Conservation (phyloP, 2,797 vertebrate genomes). For the Notoglanidium macrostoma region DNA sequence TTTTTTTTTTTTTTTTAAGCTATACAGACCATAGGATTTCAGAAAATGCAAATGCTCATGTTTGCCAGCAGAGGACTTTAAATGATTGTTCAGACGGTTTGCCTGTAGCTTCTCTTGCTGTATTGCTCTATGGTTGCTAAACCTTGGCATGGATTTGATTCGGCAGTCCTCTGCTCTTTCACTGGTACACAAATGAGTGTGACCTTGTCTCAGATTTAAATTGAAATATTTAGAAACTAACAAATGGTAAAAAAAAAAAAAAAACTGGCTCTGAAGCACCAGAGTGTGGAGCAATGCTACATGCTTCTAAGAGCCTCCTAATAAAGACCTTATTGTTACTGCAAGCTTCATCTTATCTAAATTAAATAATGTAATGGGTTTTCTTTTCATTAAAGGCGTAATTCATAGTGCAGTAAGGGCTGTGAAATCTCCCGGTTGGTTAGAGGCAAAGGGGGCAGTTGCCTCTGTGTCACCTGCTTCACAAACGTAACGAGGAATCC, state of each 20-base stretch:
- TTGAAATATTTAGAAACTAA: constrained; percentile 11
- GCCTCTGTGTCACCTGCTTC: constrained; percentile 78
- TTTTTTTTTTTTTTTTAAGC: background rate
- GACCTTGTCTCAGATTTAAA: constrained; percentile 25
- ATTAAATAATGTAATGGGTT: constrained; percentile 24
- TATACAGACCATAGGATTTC: constrained; percentile 19
- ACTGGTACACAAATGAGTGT: constrained; percentile 11
- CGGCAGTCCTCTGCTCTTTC: constrained; percentile 10
- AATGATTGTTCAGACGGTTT: constrained; percentile 8
- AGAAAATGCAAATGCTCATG: constrained; percentile 23
- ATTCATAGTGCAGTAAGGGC: constrained; percentile 82
- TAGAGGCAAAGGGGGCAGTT: constrained; percentile 73
- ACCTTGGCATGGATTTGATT: constrained; percentile 40
- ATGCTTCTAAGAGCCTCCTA: constrained; percentile 42
- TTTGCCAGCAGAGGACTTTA: constrained; percentile 35
- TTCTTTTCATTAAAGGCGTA: constrained; percentile 66
- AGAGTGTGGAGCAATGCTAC: constrained; percentile 44
- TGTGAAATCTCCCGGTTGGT: constrained; percentile 82
- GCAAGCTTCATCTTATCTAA: constrained; percentile 19
- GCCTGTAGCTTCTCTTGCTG: constrained; percentile 34
- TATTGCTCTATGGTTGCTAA: constrained; percentile 51
- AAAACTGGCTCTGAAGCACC: constrained; percentile 46
- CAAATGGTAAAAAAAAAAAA: background rate
- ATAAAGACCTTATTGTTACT: constrained; percentile 19
- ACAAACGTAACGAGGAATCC: constrained; percentile 82